Conservation (phyloP, 92 coral and sea anemone genomes). For the Palythoa grandis region DNA sequence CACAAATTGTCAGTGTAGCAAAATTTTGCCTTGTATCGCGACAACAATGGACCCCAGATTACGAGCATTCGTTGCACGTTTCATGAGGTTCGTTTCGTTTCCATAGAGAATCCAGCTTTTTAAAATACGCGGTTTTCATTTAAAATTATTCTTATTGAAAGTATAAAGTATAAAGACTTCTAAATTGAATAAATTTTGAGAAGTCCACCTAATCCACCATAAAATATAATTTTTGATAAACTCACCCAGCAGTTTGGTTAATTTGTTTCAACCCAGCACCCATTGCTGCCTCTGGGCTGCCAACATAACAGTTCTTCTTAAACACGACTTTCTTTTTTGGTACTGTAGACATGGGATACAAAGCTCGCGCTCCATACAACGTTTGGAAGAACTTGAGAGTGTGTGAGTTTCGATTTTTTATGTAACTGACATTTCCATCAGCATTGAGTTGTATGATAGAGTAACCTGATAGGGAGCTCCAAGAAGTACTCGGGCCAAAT, state of each 20-base stretch:
- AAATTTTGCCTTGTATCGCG: no score
- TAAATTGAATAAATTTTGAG: no score
- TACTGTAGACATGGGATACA: slow-evolving; percentile 8
- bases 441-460: slow-evolving; percentile 15
- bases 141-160: no score
- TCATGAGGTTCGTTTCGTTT: no score
- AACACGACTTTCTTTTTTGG: slow-evolving; percentile 9
- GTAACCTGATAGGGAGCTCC: background rate
- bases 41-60: no score
- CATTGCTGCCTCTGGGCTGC: slow-evolving; percentile 32
- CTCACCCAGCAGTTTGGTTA: slow-evolving; percentile 25
- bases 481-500: slow-evolving; percentile 42
- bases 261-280: slow-evolving; percentile 10
- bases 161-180: no score
- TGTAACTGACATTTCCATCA: background rate
- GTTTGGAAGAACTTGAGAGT: slow-evolving; percentile 15
- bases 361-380: slow-evolving; percentile 32
- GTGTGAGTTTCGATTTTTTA: background rate
- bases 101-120: no score
- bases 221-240: background rate
- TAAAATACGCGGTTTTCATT: no score
- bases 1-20: no score
- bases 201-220: no score
- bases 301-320: slow-evolving; percentile 17
- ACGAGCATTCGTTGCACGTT: no score